Conservation (phyloP, 2,797 vertebrate species). For the Spondyliosoma cantharus region DNA sequence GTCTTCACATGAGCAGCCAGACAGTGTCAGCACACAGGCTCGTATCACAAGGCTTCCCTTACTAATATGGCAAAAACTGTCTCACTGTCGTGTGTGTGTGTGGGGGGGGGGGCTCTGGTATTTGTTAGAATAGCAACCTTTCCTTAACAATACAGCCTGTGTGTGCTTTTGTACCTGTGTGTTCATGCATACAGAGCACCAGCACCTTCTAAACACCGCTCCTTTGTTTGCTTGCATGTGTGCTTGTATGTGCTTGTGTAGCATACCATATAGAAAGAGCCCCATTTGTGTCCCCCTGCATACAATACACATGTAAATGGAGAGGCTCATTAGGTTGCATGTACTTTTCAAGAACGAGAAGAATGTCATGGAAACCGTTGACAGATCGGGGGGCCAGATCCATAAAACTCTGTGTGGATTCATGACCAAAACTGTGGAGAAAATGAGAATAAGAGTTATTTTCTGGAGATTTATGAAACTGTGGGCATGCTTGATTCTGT, state of each 20-base stretch:
- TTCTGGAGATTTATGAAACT: no score
- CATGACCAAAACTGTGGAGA: no score
- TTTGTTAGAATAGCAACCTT: conserved; percentile 54
- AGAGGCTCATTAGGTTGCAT: neutral
- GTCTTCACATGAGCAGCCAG: conserved; percentile 57
- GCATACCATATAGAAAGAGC: conserved; percentile 38
- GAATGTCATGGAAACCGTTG: conserved; percentile 1
- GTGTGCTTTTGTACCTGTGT: conserved; percentile 58
- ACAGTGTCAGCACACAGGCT: conserved; percentile 45
- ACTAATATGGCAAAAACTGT: conserved; percentile 35
- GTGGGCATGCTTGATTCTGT: no score
- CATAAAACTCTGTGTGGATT: no score
- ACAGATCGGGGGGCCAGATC: neutral
- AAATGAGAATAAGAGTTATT: no score
- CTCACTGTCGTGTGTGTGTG: conserved; percentile 32
- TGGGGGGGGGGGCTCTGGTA: neutral
- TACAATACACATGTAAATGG: conserved; percentile 28
- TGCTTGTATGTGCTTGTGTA: conserved; percentile 39
- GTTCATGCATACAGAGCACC: conserved; percentile 46
- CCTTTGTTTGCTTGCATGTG: conserved; percentile 53
- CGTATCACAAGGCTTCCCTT: conserved; percentile 46
- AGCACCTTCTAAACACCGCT: conserved; percentile 60
- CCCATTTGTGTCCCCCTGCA: conserved; percentile 6
- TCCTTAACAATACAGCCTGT: conserved; percentile 56
- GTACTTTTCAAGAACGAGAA: conserved; percentile 3